Evolutionary conservation across 1,140 invertebrate genomes (phyloP).

Genomic region (Habropoda laboriosa): DNA sequence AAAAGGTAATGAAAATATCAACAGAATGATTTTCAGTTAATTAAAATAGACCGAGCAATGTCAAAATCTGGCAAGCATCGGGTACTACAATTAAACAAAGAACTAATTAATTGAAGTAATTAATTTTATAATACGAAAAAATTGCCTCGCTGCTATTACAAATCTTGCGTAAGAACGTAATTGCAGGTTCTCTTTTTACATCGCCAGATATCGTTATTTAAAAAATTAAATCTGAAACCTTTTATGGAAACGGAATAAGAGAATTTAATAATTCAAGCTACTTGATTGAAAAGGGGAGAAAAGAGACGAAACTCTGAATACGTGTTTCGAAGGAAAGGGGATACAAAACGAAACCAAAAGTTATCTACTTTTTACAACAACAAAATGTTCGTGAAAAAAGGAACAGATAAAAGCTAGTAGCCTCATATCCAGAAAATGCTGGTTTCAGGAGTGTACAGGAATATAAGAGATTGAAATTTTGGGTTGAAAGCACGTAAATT

Average conservation of each 20-base stretch:
- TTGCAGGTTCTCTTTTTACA: background rate
- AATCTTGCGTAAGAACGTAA: background rate
- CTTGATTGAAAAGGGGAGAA: background rate
- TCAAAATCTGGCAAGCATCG: constrained; percentile 10
- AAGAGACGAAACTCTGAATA: background rate
- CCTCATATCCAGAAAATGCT: background rate
- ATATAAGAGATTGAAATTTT: background rate
- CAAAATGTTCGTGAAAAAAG: background rate
- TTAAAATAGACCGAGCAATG: too few relatives aligned
- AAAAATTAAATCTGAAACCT: background rate
- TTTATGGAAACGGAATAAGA: background rate
- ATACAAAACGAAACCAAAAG: too few relatives aligned
- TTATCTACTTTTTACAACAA: background rate
- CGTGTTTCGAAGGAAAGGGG: too few relatives aligned
- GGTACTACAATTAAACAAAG: too few relatives aligned
- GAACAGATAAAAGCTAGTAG: background rate
- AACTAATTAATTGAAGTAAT: too few relatives aligned
- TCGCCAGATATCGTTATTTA: background rate
- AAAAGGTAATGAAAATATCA: too few relatives aligned
- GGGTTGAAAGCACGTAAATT: too few relatives aligned
- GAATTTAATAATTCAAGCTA: background rate
- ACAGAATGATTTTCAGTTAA: too few relatives aligned
- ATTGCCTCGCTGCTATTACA: background rate
- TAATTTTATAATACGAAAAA: background rate
- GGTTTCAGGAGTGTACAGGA: background rate